Conservation (phyloP, 92 coral and sea anemone species). For the Umimayanthus chanpuru region DNA sequence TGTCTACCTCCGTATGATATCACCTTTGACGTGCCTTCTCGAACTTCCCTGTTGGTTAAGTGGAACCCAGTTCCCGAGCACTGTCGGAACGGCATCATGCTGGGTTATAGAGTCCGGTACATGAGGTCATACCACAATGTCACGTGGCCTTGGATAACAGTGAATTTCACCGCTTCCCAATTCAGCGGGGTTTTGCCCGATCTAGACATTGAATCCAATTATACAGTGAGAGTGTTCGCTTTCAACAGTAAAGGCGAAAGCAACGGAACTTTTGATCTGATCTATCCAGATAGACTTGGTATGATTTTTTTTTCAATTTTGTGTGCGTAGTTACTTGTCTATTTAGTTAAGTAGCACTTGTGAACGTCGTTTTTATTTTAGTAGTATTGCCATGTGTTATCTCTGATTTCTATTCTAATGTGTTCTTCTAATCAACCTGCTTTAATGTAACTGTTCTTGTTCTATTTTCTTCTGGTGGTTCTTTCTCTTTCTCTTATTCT, state of each 20-base stretch:
- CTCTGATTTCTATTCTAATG: too few species aligned
- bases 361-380: too few species aligned
- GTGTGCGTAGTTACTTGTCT: background rate
- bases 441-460: too few species aligned
- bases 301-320: background rate
- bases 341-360: too few species aligned
- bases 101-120: slow-evolving; percentile 74
- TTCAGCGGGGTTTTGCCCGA: slow-evolving; percentile 44
- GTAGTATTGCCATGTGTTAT: too few species aligned
- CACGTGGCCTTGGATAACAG: slow-evolving; percentile 38
- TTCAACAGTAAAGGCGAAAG: slow-evolving; percentile 84
- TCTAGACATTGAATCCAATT: slow-evolving; percentile 67
- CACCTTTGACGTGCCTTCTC: slow-evolving; percentile 61
- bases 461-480: background rate
- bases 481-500: background rate
- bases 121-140: slow-evolving; percentile 41
- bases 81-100: slow-evolving; percentile 71
- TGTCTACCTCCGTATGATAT: slow-evolving; percentile 72
- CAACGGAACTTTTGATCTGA: slow-evolving; percentile 60
- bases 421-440: too few species aligned
- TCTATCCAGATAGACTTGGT: slow-evolving; percentile 66
- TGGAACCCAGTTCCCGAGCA: slow-evolving; percentile 64
- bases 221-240: slow-evolving; percentile 69
- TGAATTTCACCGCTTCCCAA: slow-evolving; percentile 55
- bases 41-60: slow-evolving; percentile 39